A percentile compares a stretch with the other conserved stretches of the same genome.
phyloP scores from a whole-genome alignment of 2,797 vertebrate species.

The Nasua narica region DNA sequence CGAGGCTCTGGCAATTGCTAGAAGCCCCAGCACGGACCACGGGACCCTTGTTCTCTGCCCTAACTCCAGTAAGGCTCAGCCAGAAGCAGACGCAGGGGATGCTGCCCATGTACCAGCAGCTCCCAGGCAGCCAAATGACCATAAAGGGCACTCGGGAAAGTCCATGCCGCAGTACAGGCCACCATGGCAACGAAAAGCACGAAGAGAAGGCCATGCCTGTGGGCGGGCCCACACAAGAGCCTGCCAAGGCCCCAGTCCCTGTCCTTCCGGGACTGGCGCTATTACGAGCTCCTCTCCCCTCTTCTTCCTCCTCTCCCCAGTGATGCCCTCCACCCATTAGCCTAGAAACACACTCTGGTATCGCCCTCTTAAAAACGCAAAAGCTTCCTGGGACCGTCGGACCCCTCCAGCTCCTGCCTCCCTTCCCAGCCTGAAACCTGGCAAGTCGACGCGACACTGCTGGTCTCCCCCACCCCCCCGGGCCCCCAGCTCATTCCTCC shows the following conservation, averaged over 20 bases:
- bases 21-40: not conserved
- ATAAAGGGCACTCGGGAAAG: not conserved
- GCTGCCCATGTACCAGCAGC: not conserved
- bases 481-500: too few relatives aligned
- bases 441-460: not conserved
- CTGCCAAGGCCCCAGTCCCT: not conserved
- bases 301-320: not conserved
- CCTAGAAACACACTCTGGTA: not conserved
- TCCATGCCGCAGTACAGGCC: not conserved
- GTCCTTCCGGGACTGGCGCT: rapidly evolving
- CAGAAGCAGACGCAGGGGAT: not conserved
- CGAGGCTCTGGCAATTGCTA: not conserved
- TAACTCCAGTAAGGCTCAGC: not conserved
- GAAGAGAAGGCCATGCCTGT: not conserved
- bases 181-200: rapidly evolving
- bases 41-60: not conserved
- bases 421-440: not conserved
- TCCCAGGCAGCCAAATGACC: not conserved
- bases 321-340: not conserved
- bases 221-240: not conserved
- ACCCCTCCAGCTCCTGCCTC: not conserved
- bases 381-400: not conserved
- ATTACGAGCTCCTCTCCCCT: not conserved
- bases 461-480: too few relatives aligned
- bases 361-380: not conserved